Evolutionary conservation across 2,888 invertebrate species (phyloP), one percentile per base, ranked within the genome.

Genomic region (Baccha elongata): DNA sequence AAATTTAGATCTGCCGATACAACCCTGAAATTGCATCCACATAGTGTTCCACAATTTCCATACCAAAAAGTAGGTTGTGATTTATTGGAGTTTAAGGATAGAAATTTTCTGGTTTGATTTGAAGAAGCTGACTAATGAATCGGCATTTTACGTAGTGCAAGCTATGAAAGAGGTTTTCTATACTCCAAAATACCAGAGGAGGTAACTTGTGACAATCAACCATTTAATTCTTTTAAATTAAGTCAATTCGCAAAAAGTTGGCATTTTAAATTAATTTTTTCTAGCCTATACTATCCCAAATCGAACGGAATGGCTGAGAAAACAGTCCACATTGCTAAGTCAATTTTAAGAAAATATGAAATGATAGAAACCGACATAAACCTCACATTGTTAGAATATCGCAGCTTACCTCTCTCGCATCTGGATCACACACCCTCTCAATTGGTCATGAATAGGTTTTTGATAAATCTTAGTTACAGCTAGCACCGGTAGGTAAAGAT

Each of bases 301-400:
- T 71, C 42, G 7, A 71, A 71, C 11, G 71, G 60, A 4, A 19
- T 50, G 29, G 50, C 58, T 2, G 50, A 71, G 23, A 71, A 71
- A 40, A 35, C 60, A 4, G 60, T 71, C 1, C 32, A 26, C 15
- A 29, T 60, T 10, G 50, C 60, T 1, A 50, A 71, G 46, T 37
- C 52, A 6, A 71, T 71, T 5, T 40, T 40, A 13, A 60, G 17
- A 60, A 29, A 32, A 32, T 7, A 8, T 32, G 8, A 8, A 8
- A 32, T 32, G 1, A 32, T 1, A 7, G 29, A 8, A 32, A 32
- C 29, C 8, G 29, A 32, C 1, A 7, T 32, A 32, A 8, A 32
- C 1, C 8, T 6, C 4, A 32, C 8, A 7, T 32, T 32, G 29
- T 32, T 32, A 32, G 29, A 32, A 32, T 32, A 32, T 32, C 29